These are phyloP conservation scores for Pelodiscus sinensis DNA, from an alignment of 2,113 vertebrate species.

Conservation along the genomic window DNA sequence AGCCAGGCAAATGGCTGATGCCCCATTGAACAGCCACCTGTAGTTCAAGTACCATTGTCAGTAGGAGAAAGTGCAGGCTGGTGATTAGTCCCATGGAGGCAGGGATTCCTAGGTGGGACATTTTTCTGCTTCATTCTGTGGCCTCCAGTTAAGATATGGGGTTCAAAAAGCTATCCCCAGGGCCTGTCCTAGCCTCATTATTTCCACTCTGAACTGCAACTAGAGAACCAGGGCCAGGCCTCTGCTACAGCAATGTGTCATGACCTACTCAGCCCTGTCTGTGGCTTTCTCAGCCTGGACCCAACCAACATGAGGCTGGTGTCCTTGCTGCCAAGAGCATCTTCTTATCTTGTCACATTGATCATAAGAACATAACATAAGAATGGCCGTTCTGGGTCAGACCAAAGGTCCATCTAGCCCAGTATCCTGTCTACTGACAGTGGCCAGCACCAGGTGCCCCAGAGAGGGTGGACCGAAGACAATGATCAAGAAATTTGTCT, in stretches of 20 bases:
- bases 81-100: neutral
- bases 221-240: neutral
- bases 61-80: neutral
- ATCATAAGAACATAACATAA: too few species aligned
- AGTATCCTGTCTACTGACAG: too few species aligned
- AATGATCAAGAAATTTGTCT: too few species aligned
- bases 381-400: too few species aligned
- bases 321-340: neutral
- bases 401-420: too few species aligned
- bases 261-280: accelerated
- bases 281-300: neutral
- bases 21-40: neutral
- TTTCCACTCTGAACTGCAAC: neutral
- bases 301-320: neutral
- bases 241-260: neutral
- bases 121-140: neutral
- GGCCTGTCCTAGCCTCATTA: neutral
- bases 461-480: too few species aligned
- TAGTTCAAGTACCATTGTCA: neutral
- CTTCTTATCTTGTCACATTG: too few species aligned
- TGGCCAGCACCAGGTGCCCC: too few species aligned
- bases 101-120: neutral
- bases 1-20: neutral
- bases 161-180: accelerated
- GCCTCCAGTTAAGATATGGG: neutral